Conservation (phyloP, 1,140 invertebrate species). For the Drosophila nikananu region DNA sequence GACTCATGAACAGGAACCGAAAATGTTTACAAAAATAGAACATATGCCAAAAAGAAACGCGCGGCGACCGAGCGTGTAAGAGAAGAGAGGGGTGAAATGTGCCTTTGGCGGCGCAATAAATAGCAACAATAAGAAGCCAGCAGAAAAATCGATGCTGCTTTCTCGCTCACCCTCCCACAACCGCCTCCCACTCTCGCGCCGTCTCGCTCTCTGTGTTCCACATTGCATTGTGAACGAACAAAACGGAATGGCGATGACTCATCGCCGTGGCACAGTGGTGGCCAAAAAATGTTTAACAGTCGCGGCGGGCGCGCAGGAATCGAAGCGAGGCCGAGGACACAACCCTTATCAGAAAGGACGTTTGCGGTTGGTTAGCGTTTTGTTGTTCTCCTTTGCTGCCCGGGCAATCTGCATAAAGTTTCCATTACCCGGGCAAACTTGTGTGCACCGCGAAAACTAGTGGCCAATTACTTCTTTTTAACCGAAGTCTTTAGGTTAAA, state of each 20-base stretch:
- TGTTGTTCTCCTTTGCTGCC: slow-evolving; percentile 23
- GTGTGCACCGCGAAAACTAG: not conserved
- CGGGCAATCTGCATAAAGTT: slow-evolving; percentile 66
- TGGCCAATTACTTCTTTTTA: not conserved
- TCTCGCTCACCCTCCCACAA: slow-evolving; percentile 10
- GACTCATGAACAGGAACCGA: slow-evolving; percentile 77
- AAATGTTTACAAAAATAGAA: slow-evolving; percentile 77
- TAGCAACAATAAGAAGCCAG: slow-evolving; percentile 78
- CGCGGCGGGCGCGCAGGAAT: slow-evolving; percentile 22
- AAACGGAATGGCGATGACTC: slow-evolving; percentile 66
- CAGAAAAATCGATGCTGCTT: slow-evolving; percentile 80
- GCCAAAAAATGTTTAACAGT: slow-evolving; percentile 53
- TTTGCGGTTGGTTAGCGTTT: slow-evolving; percentile 57
- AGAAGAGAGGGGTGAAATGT: slow-evolving; percentile 37
- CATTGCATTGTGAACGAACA: slow-evolving; percentile 72
- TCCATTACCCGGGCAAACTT: slow-evolving; percentile 46
- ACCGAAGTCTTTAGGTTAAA: not conserved
- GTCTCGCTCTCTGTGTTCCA: slow-evolving; percentile 62
- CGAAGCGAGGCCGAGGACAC: slow-evolving; percentile 27
- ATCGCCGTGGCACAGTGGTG: slow-evolving; percentile 63
- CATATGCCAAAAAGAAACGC: slow-evolving; percentile 69
- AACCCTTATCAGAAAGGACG: slow-evolving; percentile 82
- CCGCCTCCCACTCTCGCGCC: slow-evolving; percentile 6
- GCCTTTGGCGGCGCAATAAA: slow-evolving; percentile 68
- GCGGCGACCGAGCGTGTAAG: slow-evolving; percentile 15